Conservation (phyloP, 2,888 invertebrate genomes). For the Cheiracanthium punctorium region DNA sequence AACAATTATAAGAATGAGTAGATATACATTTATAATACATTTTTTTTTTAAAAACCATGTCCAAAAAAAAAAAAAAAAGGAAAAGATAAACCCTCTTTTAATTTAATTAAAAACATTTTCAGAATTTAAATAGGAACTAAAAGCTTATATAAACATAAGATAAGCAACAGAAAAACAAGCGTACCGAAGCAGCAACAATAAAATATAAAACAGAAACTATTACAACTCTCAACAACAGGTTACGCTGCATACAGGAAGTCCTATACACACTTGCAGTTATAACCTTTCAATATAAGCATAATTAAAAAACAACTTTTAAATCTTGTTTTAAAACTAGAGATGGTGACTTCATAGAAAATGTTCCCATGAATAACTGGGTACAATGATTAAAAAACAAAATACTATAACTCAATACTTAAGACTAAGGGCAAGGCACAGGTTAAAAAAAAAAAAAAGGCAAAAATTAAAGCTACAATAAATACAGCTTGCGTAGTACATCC, state of each 20-base stretch:
- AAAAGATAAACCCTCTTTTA: slow-evolving; percentile 41
- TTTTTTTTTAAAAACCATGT: slow-evolving; percentile 50
- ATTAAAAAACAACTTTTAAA: slow-evolving; percentile 9
- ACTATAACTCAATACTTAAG: not conserved
- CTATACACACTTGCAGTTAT: not conserved
- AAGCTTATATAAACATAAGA: slow-evolving; percentile 46
- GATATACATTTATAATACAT: slow-evolving; percentile 40
- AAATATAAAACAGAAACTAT: slow-evolving; percentile 7
- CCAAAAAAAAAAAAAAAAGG: too few species aligned
- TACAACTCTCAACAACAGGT: slow-evolving; percentile 15
- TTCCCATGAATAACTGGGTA: not conserved
- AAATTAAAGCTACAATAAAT: too few species aligned
- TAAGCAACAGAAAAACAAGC: slow-evolving; percentile 55
- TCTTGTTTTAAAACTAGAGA: not conserved
- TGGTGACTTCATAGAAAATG: not conserved
- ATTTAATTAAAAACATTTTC: slow-evolving; percentile 29
- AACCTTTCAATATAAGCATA: not conserved
- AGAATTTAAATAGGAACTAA: slow-evolving; percentile 62
- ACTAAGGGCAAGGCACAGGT: slow-evolving; percentile 24
- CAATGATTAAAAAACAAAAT: not conserved
- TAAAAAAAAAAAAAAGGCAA: not conserved
- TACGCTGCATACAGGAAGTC: not conserved
- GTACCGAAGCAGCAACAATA: slow-evolving; percentile 26
- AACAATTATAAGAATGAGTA: not conserved
- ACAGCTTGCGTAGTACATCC: too few species aligned